Conservation (phyloP, 1,140 invertebrate species). For the Drosophila gunungcola region DNA sequence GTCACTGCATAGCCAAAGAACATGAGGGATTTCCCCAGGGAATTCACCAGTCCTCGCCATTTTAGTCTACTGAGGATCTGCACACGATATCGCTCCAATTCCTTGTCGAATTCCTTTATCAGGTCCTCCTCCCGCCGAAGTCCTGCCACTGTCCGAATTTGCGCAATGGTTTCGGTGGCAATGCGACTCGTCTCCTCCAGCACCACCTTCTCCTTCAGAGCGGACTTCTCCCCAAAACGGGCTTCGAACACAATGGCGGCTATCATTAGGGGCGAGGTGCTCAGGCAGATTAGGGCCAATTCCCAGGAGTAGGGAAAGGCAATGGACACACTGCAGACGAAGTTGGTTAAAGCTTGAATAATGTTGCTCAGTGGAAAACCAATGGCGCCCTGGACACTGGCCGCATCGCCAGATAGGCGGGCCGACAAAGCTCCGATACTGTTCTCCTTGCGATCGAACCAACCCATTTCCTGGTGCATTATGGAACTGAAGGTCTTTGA, state of each 20-base stretch:
- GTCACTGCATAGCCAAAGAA: constrained; percentile 93
- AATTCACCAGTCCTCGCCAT: constrained; percentile 91
- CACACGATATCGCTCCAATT: constrained; percentile 86
- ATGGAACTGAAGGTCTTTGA: constrained; percentile 88
- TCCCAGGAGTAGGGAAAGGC: constrained; percentile 93
- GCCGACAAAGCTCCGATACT: constrained; percentile 92
- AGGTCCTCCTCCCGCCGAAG: constrained; percentile 86
- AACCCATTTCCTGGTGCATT: constrained; percentile 92
- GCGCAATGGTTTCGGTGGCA: constrained; percentile 91
- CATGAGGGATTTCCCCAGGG: constrained; percentile 91
- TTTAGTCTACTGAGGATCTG: constrained; percentile 88
- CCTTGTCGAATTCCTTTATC: constrained; percentile 86
- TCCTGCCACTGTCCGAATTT: constrained; percentile 91
- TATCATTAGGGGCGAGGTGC: constrained; percentile 92
- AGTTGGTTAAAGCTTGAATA: constrained; percentile 91
- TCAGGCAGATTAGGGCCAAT: constrained; percentile 90
- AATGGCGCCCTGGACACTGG: constrained; percentile 93
- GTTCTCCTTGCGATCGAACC: constrained; percentile 91
- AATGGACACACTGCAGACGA: constrained; percentile 89
- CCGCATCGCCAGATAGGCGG: constrained; percentile 91
- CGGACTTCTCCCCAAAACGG: constrained; percentile 87
- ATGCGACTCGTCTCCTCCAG: constrained; percentile 89
- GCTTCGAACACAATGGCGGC: constrained; percentile 91
- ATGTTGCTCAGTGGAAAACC: constrained; percentile 92
- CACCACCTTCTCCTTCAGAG: constrained; percentile 87